A percentile compares a stretch with the other conserved stretches of the same genome.
Evolutionary conservation across 2,888 invertebrate species (phyloP).

Genomic region (Elmis aenea): DNA sequence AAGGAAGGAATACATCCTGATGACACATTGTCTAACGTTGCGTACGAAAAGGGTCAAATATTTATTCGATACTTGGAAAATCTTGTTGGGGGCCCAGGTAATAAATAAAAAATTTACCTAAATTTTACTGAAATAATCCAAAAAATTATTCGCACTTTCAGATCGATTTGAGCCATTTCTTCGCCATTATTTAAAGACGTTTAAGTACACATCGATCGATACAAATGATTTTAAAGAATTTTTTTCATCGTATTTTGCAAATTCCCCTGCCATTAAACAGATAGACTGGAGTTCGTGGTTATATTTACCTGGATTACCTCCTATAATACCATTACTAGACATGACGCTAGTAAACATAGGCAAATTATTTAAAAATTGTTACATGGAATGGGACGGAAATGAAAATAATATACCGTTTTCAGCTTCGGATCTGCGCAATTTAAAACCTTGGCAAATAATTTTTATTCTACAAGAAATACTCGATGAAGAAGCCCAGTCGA

Average conservation of each 20-base stretch:
- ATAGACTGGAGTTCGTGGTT: conserved; percentile 88
- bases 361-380: conserved; percentile 51
- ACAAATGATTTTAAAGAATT: conserved; percentile 74
- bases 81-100: conserved; percentile 73
- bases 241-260: conserved; percentile 66
- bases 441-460: conserved; percentile 62
- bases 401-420: conserved; percentile 46
- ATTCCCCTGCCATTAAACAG: conserved; percentile 49
- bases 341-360: conserved; percentile 60
- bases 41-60: conserved; percentile 89
- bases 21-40: conserved; percentile 84
- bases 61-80: conserved; percentile 84
- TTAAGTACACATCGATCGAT: conserved; percentile 75
- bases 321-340: conserved; percentile 75
- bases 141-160: conserved; percentile 1
- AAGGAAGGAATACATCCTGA: conserved; percentile 78
- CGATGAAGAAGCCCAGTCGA: conserved; percentile 50
- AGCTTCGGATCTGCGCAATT: conserved; percentile 49
- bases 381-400: conserved; percentile 47
- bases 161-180: conserved; percentile 78
- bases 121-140: background rate
- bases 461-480: conserved; percentile 67
- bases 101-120: conserved; percentile 13
- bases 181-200: conserved; percentile 71
- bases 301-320: conserved; percentile 80